A percentile compares a stretch with the other conserved stretches of the same genome.
These are phyloP conservation scores for Tetrax tetrax DNA, from an alignment of 2,113 vertebrate genomes.

Conservation along the genomic window DNA sequence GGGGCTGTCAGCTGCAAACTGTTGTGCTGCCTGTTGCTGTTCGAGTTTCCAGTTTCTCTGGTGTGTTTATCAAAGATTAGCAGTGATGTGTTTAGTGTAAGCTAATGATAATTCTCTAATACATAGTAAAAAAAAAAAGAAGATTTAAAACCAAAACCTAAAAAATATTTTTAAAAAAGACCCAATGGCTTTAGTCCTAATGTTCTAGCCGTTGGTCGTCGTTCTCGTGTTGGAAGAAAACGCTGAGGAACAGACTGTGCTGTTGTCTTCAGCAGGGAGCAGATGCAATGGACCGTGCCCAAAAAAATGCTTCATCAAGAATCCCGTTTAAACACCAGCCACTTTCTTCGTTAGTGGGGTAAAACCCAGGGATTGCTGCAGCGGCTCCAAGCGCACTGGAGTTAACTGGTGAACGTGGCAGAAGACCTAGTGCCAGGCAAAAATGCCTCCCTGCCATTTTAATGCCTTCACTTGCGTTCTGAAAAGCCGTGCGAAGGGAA, in stretches of 20 bases:
- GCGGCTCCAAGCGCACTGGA: background rate
- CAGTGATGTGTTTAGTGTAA: background rate
- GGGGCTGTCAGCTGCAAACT: background rate
- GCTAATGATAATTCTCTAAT: background rate
- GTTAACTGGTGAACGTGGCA: background rate
- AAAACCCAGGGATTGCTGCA: background rate
- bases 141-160: background rate
- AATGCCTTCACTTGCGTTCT: fast-evolving
- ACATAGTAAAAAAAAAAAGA: background rate
- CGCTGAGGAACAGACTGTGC: constrained; percentile 53
- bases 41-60: background rate
- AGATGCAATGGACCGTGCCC: constrained; percentile 33
- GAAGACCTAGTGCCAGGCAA: background rate
- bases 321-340: background rate
- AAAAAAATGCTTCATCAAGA: background rate
- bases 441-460: background rate
- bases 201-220: constrained; percentile 31
- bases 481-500: background rate
- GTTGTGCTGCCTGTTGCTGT: background rate
- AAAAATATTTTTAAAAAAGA: background rate
- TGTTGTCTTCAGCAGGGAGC: background rate
- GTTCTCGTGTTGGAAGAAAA: background rate
- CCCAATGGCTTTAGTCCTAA: background rate
- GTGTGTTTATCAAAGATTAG: background rate
- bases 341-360: background rate